phyloP scores from a whole-genome alignment of 1,140 invertebrate genomes.

The Aleiodes sp. region DNA sequence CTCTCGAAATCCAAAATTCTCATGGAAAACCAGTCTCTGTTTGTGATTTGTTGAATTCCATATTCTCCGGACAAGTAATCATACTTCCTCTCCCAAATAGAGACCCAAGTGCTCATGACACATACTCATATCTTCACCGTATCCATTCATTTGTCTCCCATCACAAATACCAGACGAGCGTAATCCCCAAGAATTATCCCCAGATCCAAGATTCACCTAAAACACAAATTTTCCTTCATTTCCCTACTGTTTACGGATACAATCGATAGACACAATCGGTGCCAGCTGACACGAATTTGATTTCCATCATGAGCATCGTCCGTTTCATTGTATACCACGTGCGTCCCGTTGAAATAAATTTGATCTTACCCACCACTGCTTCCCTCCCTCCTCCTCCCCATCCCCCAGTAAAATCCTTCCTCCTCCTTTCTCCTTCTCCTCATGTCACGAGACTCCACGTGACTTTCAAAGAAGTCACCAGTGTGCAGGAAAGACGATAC shows the following conservation, averaged over 20 bases:
- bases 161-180: too few species aligned
- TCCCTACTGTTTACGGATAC: not conserved
- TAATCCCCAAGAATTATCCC: too few species aligned
- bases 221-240: not conserved
- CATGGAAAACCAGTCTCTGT: too few species aligned
- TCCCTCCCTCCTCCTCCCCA: not conserved
- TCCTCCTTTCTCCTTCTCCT: too few species aligned
- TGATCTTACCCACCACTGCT: conserved; percentile 3
- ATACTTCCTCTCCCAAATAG: not conserved
- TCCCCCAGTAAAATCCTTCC: too few species aligned
- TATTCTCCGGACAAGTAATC: not conserved
- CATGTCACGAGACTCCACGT: not conserved
- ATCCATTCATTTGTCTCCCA: too few species aligned
- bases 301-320: conserved; percentile 30
- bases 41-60: too few species aligned
- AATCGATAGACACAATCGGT: not conserved
- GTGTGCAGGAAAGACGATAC: too few species aligned
- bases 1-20: too few species aligned
- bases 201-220: not conserved
- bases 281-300: conserved; percentile 41
- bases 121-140: not conserved
- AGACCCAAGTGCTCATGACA: not conserved
- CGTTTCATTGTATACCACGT: conserved; percentile 29
- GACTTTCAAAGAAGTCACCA: not conserved
- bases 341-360: conserved; percentile 34